Evolutionary conservation across 1,140 invertebrate species (phyloP), one percentile per base, ranked within the genome.

Genomic region (Rhopalosiphum maidis): DNA sequence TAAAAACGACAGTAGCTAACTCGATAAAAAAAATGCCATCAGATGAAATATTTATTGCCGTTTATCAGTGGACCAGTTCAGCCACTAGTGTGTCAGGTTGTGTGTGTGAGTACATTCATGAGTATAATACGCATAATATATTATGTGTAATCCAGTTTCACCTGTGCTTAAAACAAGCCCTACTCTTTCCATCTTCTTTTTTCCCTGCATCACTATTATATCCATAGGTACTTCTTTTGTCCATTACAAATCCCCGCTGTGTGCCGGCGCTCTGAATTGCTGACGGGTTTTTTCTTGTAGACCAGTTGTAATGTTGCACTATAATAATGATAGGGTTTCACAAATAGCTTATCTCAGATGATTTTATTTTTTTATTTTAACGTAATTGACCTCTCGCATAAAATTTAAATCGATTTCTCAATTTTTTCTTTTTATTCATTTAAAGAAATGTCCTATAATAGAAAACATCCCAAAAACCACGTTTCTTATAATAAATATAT

Each of bases 91-190:
- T 86, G 85, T 46, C 25, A 86, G 25, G 77, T 41, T 46, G 15
- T 86, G 85, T 86, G 85, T 86, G 85, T 86, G 41, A 86, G 85
- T 46, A 77, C 30, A 77, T n/a, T 77, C 60, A 15, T 77, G 18
- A 35, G 25, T 43, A 23, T 23, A n/a, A 30, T 68, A 41, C 6
- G 43, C n/a, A 43, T 41, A 85, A 41, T 85, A 30, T n/a, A 85
- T 25, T 83, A n/a, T 37, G 90, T 92, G n/a, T 91, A 91, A 91
- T 82, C 91, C 77, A 92, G 91, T 92, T 92, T 92, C 60, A 82
- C 91, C 91, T 83, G 91, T 85, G 91, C 82, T 48, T 37, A 91
- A 43, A 91, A 91, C 43, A 25, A 91, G 77, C 55, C 90, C 54
- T 46, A 77, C 90, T 46, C 55, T 77, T 88, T 88, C 48, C n/a